Percentiles rank a stretch among this genome's conserved stretches.
Evolutionary conservation across 2,888 invertebrate genomes (phyloP).

Genomic region (Tenodera sinensis): DNA sequence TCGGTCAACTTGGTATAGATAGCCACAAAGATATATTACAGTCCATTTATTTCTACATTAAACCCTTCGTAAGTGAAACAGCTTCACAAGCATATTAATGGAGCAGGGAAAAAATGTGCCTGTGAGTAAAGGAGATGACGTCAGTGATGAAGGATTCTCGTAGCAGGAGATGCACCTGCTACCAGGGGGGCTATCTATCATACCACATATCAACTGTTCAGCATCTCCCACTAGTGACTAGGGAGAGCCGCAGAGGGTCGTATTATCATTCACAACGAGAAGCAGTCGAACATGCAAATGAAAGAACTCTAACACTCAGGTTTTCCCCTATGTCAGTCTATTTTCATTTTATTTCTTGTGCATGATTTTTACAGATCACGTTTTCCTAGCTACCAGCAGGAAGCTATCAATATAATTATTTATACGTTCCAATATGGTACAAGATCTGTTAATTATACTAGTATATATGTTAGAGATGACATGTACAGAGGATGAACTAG

Average conservation of each 20-base stretch:
- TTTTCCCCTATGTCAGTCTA: fast-evolving
- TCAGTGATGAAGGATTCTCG: neutral
- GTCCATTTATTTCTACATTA: too few species aligned
- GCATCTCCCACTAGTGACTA: neutral
- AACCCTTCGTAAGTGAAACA: too few species aligned
- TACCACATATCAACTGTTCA: neutral
- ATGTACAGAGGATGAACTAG: too few species aligned
- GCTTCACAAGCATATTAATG: neutral
- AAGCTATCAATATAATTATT: too few species aligned
- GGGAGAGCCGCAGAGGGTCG: neutral
- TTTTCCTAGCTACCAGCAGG: too few species aligned
- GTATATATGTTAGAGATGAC: too few species aligned
- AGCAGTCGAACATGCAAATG: neutral
- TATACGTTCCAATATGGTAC: too few species aligned
- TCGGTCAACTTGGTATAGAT: too few species aligned
- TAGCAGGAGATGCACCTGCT: neutral
- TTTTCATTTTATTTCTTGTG: too few species aligned
- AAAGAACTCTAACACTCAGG: neutral
- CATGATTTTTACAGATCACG: too few species aligned
- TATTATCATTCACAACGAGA: neutral
- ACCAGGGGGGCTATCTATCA: neutral
- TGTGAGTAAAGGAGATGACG: neutral
- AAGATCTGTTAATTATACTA: too few species aligned
- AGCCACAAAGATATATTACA: too few species aligned
- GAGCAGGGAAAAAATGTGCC: neutral